Evolutionary conservation across 2,113 vertebrate species (phyloP).

Genomic region (Tyto alba): DNA sequence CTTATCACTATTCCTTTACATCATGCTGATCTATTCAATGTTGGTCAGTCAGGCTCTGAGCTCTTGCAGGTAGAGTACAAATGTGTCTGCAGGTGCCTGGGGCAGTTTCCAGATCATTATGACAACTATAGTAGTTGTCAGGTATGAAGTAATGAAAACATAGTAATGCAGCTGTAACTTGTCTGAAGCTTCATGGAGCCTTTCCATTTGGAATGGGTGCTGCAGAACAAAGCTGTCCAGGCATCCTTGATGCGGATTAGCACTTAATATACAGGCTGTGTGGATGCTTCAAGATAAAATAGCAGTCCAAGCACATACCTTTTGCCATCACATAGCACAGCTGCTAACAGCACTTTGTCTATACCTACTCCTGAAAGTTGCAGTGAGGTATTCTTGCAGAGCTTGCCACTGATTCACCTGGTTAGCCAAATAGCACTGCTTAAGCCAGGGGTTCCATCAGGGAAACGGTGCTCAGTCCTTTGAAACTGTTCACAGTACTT

Average conservation of each 20-base stretch:
- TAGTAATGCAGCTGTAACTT: background rate
- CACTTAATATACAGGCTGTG: background rate
- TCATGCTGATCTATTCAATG: background rate
- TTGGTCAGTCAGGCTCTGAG: background rate
- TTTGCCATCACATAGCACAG: background rate
- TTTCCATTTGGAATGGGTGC: background rate
- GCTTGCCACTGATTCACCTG: background rate
- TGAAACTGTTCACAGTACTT: background rate
- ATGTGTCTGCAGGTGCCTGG: background rate
- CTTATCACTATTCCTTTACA: background rate
- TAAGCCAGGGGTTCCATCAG: background rate
- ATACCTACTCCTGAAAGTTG: background rate
- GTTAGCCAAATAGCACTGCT: background rate
- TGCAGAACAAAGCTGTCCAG: background rate
- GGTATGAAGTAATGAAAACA: background rate
- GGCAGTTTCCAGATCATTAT: background rate
- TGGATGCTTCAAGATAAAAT: background rate
- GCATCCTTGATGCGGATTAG: background rate
- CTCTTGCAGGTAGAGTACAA: background rate
- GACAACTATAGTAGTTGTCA: background rate
- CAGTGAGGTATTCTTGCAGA: background rate
- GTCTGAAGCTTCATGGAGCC: background rate
- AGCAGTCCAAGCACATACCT: background rate
- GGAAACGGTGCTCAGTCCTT: background rate
- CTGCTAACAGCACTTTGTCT: background rate